Percentiles rank a stretch among this genome's conserved stretches.
Evolutionary conservation across 2,888 invertebrate genomes (phyloP).

Genomic region (Tachina grossa): DNA sequence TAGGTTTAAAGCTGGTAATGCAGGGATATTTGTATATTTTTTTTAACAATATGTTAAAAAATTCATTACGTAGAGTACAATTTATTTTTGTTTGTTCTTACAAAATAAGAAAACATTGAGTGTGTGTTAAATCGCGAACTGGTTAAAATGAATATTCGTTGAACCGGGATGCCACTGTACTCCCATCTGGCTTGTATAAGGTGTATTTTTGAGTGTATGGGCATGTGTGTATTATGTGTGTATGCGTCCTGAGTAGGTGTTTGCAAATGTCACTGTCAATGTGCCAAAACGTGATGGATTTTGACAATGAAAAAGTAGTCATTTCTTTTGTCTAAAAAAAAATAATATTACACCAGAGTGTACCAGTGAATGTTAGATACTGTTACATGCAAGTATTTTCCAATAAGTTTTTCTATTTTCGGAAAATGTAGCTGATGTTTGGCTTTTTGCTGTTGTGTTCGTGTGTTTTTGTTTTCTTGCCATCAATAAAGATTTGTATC

Average conservation of each 20-base stretch:
- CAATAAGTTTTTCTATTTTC: neutral
- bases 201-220: neutral
- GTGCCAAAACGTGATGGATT: slow-evolving; percentile 64
- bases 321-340: neutral
- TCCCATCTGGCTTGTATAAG: neutral
- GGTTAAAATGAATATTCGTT: no score
- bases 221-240: neutral
- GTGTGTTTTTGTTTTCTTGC: slow-evolving; percentile 7
- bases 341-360: neutral
- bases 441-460: slow-evolving; percentile 2
- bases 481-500: slow-evolving; percentile 63
- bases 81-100: no score
- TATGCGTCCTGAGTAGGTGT: neutral
- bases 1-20: no score
- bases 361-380: neutral
- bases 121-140: no score
- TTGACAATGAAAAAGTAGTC: slow-evolving; percentile 63
- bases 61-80: no score
- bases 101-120: no score
- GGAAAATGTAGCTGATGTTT: neutral
- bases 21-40: no score
- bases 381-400: neutral
- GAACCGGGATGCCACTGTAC: no score
- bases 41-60: no score
- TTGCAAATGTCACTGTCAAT: slow-evolving; percentile 58